A percentile compares a stretch with the other conserved stretches of the same genome.
Conservation (phyloP, 2,888 invertebrate genomes). For the Caenorhabditis imperialis region DNA sequence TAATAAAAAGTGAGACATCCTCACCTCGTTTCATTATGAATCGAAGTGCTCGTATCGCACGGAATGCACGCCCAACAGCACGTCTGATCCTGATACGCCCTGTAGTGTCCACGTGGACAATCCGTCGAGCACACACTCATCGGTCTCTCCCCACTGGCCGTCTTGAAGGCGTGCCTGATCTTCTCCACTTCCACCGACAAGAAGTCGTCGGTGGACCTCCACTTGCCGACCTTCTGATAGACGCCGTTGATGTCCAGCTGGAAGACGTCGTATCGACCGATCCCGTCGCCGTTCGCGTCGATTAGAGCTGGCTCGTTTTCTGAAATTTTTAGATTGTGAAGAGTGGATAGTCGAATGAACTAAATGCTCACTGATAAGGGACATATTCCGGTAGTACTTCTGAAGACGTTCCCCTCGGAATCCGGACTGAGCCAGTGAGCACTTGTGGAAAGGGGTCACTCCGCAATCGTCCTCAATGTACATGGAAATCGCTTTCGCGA, state of each 20-base stretch:
- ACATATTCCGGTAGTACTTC: constrained; percentile 83
- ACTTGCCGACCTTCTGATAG: constrained; percentile 80
- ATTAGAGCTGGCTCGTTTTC: constrained; percentile 80
- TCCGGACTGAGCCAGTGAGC: constrained; percentile 65
- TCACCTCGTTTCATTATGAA: constrained; percentile 81
- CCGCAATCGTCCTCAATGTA: constrained; percentile 70
- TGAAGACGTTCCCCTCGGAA: constrained; percentile 82
- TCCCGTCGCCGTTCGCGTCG: constrained; percentile 84
- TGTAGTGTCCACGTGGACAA: constrained; percentile 82
- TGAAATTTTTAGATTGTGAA: constrained; percentile 48
- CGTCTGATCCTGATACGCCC: constrained; percentile 66
- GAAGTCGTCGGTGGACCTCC: constrained; percentile 65
- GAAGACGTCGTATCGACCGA: constrained; percentile 84
- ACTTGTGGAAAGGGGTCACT: constrained; percentile 55
- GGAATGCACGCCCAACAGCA: constrained; percentile 86
- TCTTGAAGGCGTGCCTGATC: constrained; percentile 54
- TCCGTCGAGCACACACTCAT: constrained; percentile 83
- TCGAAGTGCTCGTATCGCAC: constrained; percentile 83
- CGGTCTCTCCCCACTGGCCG: constrained; percentile 78
- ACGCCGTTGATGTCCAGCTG: constrained; percentile 82
- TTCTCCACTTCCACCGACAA: constrained; percentile 64
- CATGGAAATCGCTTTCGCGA: constrained; percentile 75
- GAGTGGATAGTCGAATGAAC: background rate
- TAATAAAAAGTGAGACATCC: too few species aligned
- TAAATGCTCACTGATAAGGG: constrained; percentile 82